Percentiles rank a stretch among this genome's conserved stretches.
Evolutionary conservation across 2,113 vertebrate genomes (phyloP).

Genomic region (Larimichthys polyactis): DNA sequence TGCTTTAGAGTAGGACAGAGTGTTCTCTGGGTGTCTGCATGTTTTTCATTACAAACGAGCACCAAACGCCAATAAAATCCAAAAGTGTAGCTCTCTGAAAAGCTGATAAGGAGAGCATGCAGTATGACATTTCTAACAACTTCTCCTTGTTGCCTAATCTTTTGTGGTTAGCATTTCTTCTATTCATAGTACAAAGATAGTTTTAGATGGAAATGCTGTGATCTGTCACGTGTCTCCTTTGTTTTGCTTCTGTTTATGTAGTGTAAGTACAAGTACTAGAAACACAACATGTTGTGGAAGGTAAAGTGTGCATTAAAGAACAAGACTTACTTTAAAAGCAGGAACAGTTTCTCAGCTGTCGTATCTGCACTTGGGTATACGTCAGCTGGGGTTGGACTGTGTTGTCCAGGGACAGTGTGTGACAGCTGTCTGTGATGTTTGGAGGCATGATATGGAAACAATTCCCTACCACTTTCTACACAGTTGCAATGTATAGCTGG

Average conservation of each 20-base stretch:
- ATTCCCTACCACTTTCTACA: no score
- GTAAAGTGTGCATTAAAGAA: not conserved
- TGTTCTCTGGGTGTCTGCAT: constrained; percentile 30
- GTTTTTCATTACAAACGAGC: constrained; percentile 23
- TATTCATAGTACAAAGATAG: not conserved
- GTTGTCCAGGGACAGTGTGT: not conserved
- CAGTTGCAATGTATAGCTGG: not conserved
- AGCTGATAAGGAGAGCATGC: not conserved
- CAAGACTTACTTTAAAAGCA: no score
- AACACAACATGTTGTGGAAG: not conserved
- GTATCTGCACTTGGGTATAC: not conserved
- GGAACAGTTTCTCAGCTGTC: not conserved
- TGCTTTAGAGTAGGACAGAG: constrained; percentile 19
- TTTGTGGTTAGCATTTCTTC: not conserved
- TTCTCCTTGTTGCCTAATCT: not conserved
- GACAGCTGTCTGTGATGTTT: not conserved
- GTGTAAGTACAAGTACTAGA: not conserved
- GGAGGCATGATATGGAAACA: not conserved
- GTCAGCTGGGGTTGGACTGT: not conserved
- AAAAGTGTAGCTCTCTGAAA: not conserved
- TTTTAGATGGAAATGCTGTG: not conserved
- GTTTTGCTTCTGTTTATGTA: not conserved
- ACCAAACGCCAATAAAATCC: constrained; percentile 15
- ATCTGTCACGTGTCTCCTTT: not conserved
- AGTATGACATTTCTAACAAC: not conserved